Conservation (phyloP, 1,140 invertebrate species). For the Leucophenga varia region DNA sequence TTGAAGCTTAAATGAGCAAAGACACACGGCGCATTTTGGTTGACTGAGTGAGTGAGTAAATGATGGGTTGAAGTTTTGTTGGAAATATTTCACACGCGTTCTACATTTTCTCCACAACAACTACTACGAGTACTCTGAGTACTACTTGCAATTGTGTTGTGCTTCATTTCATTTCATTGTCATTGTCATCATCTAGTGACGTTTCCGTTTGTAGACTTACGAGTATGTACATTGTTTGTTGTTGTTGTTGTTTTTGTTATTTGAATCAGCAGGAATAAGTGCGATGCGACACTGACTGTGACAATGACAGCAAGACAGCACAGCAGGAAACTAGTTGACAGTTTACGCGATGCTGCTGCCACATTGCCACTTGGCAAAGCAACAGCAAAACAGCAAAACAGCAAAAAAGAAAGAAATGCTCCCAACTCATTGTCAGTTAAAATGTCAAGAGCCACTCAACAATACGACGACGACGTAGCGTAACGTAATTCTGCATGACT, state of each 20-base stretch:
- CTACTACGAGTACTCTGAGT: too few relatives aligned
- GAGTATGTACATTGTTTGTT: too few relatives aligned
- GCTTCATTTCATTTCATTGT: conserved; percentile 12
- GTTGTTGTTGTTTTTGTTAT: neutral
- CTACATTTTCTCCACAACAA: too few relatives aligned
- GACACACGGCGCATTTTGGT: conserved; percentile 16
- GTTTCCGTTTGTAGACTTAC: conserved; percentile 29
- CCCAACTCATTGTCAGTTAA: conserved; percentile 34
- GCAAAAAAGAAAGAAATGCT: conserved; percentile 5
- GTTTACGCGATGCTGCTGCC: neutral
- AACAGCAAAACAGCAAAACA: conserved; percentile 23
- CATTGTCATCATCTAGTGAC: conserved; percentile 28
- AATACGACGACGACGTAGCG: too few relatives aligned
- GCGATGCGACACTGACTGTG: too few relatives aligned
- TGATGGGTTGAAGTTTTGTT: neutral
- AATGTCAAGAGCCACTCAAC: conserved; percentile 23
- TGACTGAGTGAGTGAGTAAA: conserved; percentile 5
- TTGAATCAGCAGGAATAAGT: too few relatives aligned
- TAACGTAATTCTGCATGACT: too few relatives aligned
- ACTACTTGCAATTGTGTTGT: too few relatives aligned
- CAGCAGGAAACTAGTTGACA: conserved; percentile 18
- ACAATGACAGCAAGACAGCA: too few relatives aligned
- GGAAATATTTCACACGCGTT: too few relatives aligned
- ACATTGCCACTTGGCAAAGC: conserved; percentile 4
- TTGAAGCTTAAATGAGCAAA: conserved; percentile 15